Base-by-base conservation (phyloP, 2,888 invertebrate genomes). In the Eremobia ochroleuca region DNA sequence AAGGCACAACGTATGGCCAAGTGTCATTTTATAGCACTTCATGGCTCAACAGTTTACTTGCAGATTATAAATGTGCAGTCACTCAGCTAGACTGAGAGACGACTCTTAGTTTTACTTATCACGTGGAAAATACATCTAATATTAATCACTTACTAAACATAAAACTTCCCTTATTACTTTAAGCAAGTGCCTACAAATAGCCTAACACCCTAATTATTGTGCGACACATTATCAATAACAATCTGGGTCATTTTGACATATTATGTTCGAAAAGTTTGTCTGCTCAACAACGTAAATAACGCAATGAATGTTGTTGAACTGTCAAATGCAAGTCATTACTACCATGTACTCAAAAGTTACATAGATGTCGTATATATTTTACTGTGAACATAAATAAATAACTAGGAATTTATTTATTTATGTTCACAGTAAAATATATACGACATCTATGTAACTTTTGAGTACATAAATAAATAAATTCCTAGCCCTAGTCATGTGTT, bases 1-100 rank as follows among this genome's bases (percentile, higher is more conserved):
- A 73, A 73, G 34, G 34, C 49, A 3, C 28, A 62, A 59, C 18
- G 25, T 64, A 49, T 21, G 40, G 58, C n/a, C n/a, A 67, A 62
- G 49, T 77, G 43, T 78, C 43, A 59, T 77, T 80, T 82, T 52
- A 65, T 52, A 55, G 64, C 65, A 49, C 21, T 71, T 49, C 46
- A 61, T 34, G 34, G 46, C 31, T 49, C 13, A 18, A 69, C n/a
- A 66, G 49, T 61, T 83, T 69, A 78, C 21, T 37, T 46, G 18
- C 21, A 59, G n/a, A 64, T 62, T 18, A 43, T 25, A 1, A 6
- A 18, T 34, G 37, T 34, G 43, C 46, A 66, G 31, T 49, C 58
- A 40, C 28, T 21, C 6, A 46, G 25, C 6, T 18, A 34, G 28
- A 43, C 43, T 43, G 43, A 43, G 43, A 0, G 43, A 43, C 43